Base-by-base conservation (phyloP, 2,888 invertebrate species). In the Hydropsyche betteni region DNA sequence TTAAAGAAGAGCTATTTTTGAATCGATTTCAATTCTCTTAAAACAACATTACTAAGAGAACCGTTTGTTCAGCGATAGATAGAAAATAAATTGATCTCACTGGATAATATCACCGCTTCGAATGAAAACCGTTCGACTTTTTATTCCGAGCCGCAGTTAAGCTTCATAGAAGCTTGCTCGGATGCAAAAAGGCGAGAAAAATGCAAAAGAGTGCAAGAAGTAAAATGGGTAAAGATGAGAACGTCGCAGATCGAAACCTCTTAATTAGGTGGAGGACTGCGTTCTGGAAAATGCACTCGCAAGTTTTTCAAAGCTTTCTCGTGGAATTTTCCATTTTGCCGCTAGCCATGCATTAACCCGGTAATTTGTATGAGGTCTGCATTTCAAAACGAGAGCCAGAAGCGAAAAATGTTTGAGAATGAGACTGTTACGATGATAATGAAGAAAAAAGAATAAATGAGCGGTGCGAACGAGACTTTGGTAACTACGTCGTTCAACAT, bases 201-300 rank as follows among this genome's bases (percentile, higher is more conserved):
- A 55, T 5, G 14, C 5, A 55, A 55, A 55, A n/a, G 12, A 55
- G 16, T 14, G 55, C 55, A n/a, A 55, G 4, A 51, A 12, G 51
- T 51, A 51, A 51, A 51, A 51, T 51, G 51, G n/a, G 24, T 2
- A 24, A 24, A 24, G 24, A 24, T 2, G 24, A 24, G 24, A 24
- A 44, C 3, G 44, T 44, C 44, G 44, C 55, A 3, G 55, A 55
- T n/a, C 55, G 55, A 55, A 10, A 44, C 44, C 44, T 36, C 64
- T 64, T 64, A 64, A 64, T 64, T 64, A 36, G 34, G 64, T 64
- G 36, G 34, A 64, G 64, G 6, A 36, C 24, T 4, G 64, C 33
- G 33, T 4, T 44, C 7, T 1, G 44, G 44, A 44, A 61, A 24
- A 10, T 10, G 33, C 61, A 33, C 61, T 61, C 24, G 61, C 24